Percentiles rank a stretch among this genome's conserved stretches.
These are phyloP conservation scores for Physocephala rufipes DNA, from an alignment of 2,888 invertebrate species.

Conservation along the genomic window DNA sequence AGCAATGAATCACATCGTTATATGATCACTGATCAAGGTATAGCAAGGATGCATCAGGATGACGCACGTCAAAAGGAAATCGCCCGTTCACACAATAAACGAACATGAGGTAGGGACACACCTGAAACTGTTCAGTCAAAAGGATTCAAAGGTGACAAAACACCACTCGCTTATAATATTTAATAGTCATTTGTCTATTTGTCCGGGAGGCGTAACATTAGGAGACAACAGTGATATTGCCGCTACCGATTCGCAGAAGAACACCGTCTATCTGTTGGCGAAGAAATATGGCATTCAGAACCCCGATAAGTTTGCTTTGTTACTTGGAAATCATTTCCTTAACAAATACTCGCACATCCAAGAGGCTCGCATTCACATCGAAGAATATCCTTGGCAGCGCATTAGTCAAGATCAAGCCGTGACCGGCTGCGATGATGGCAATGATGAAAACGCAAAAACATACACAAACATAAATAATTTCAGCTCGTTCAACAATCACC, in stretches of 20 bases:
- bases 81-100: conserved; percentile 74
- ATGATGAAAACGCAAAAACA: conserved; percentile 48
- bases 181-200: not conserved
- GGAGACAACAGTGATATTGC: conserved; percentile 83
- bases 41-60: too few species aligned
- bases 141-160: conserved; percentile 72
- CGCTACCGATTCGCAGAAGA: conserved; percentile 85
- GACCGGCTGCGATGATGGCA: conserved; percentile 62
- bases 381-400: conserved; percentile 82
- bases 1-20: conserved; percentile 46
- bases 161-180: not conserved
- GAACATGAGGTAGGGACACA: conserved; percentile 81
- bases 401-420: conserved; percentile 68
- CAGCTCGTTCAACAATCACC: conserved; percentile 53
- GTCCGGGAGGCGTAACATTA: conserved; percentile 42
- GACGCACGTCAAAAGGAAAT: conserved; percentile 75
- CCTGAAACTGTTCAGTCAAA: conserved; percentile 74
- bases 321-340: conserved; percentile 79
- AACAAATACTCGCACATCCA: conserved; percentile 79
- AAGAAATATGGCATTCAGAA: conserved; percentile 80
- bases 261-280: conserved; percentile 81
- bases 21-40: conserved; percentile 59
- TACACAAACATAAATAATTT: too few species aligned
- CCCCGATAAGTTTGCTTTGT: conserved; percentile 79
- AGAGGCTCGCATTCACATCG: conserved; percentile 75